These are phyloP conservation scores for Brachionus paranguensis DNA, from an alignment of 1,140 invertebrate species.

Conservation along the genomic window DNA sequence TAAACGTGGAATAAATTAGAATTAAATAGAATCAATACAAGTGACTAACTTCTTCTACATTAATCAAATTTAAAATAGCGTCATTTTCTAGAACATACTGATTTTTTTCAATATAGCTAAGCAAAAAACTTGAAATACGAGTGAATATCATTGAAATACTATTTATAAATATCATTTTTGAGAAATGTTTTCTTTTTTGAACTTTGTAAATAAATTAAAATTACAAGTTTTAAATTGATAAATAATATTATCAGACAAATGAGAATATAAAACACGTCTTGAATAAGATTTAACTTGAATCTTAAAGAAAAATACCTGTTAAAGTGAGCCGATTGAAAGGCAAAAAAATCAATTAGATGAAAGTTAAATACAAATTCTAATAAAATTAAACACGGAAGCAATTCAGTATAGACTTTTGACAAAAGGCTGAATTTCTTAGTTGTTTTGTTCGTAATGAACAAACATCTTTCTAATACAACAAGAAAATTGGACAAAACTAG, in stretches of 20 bases:
- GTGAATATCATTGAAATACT: neutral
- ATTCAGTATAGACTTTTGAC: neutral
- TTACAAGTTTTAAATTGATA: neutral
- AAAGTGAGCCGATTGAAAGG: too few relatives aligned
- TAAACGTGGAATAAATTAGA: neutral
- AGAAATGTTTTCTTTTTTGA: neutral
- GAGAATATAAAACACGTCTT: neutral
- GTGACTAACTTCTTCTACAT: neutral
- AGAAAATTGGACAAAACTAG: neutral
- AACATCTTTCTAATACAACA: neutral
- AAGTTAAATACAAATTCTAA: neutral
- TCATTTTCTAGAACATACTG: neutral
- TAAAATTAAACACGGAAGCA: neutral
- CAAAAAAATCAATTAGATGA: neutral
- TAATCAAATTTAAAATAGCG: neutral
- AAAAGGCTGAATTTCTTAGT: neutral
- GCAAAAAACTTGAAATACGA: neutral
- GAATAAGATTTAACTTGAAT: neutral
- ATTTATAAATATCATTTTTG: neutral
- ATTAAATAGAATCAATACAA: neutral
- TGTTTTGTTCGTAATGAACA: neutral
- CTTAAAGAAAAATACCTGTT: neutral
- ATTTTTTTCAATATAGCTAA: neutral
- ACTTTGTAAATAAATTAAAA: neutral
- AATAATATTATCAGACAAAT: neutral